Conservation (phyloP, 2,888 invertebrate species). For the Dryococelus australis region DNA sequence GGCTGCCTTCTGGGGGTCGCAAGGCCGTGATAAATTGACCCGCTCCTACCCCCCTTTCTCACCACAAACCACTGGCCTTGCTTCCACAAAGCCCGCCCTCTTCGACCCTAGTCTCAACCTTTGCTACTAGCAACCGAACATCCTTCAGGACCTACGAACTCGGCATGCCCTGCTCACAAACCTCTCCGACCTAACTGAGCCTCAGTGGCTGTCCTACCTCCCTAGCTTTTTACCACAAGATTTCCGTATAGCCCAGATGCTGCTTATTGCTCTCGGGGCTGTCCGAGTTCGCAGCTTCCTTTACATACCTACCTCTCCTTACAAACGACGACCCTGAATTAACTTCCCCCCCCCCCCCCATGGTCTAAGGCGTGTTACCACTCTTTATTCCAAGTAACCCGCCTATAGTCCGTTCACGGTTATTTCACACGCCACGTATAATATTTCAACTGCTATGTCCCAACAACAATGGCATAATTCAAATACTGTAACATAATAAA, state of each 20-base stretch:
- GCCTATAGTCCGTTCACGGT: too few species aligned
- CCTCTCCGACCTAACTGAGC: background rate
- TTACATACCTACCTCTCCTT: too few species aligned
- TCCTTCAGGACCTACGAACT: slow-evolving; percentile 3
- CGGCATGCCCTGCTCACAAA: background rate
- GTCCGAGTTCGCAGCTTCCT: background rate
- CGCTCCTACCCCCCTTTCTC: background rate
- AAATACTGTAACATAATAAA: too few species aligned
- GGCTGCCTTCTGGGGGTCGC: background rate
- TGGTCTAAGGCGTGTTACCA: too few species aligned
- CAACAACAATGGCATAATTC: too few species aligned
- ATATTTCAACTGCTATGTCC: too few species aligned
- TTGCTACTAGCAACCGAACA: slow-evolving; percentile 7
- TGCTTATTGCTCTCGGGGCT: background rate
- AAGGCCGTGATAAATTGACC: background rate
- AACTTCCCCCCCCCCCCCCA: too few species aligned
- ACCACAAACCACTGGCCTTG: background rate
- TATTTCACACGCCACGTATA: too few species aligned
- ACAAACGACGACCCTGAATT: too few species aligned
- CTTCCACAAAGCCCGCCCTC: slow-evolving; percentile 11
- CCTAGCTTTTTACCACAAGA: background rate
- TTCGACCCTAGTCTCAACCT: background rate
- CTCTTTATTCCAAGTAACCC: too few species aligned
- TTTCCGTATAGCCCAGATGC: background rate
- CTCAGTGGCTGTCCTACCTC: background rate